Evolutionary conservation across 2,797 vertebrate species (phyloP).

Genomic region (Botia almorhae): DNA sequence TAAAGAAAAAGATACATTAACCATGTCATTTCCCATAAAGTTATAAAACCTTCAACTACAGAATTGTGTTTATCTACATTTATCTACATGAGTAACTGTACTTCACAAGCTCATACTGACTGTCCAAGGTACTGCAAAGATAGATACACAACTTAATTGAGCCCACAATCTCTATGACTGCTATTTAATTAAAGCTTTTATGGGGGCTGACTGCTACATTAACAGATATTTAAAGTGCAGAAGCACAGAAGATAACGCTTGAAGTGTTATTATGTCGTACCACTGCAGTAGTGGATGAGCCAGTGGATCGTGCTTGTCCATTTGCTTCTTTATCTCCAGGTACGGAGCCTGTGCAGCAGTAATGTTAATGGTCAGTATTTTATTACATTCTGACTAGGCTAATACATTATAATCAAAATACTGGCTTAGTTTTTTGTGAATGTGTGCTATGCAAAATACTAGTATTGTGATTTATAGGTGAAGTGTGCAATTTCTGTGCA

Average conservation of each 20-base stretch:
- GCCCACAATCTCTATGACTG: conserved; percentile 12
- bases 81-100: background rate
- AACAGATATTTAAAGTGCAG: conserved; percentile 23
- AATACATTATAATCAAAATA: background rate
- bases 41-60: background rate
- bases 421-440: background rate
- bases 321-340: conserved; percentile 93
- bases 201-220: conserved; percentile 6
- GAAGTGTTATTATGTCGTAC: conserved; percentile 66
- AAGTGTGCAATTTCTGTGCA: background rate
- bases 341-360: conserved; percentile 83
- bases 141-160: background rate
- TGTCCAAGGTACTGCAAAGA: background rate
- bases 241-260: background rate
- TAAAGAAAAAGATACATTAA: conserved; percentile 62
- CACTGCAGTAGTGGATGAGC: conserved; percentile 90
- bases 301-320: conserved; percentile 90
- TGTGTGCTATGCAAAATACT: background rate
- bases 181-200: background rate
- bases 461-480: background rate
- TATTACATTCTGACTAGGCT: background rate
- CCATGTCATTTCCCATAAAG: background rate
- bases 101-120: background rate
- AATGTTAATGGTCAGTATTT: background rate
- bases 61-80: background rate